phyloP scores from a whole-genome alignment of 1,140 invertebrate species.

The Heliothis subflexa region DNA sequence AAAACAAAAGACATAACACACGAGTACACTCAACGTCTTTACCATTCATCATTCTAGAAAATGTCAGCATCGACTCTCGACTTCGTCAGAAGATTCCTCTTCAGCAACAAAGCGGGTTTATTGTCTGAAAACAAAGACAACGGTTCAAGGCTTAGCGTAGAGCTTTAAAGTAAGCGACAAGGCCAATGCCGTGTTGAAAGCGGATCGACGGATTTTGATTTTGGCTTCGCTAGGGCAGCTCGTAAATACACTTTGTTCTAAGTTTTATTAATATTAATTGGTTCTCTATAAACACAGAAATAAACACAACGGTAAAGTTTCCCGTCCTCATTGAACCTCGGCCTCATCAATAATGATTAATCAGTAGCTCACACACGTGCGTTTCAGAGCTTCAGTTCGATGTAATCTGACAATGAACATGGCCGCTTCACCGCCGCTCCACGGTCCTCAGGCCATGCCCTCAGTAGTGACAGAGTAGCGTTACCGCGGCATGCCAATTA shows the following conservation, averaged over 20 bases:
- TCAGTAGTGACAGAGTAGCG: slow-evolving; percentile 38
- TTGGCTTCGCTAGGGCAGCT: slow-evolving; percentile 6
- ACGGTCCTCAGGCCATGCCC: slow-evolving; percentile 23
- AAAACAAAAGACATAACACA: slow-evolving; percentile 70
- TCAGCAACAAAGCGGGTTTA: slow-evolving; percentile 78
- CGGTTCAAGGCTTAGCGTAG: slow-evolving; percentile 67
- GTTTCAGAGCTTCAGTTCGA: slow-evolving; percentile 10
- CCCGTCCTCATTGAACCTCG: neutral
- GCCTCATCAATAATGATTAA: neutral
- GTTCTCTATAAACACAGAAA: no score
- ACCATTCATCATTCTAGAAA: slow-evolving; percentile 63
- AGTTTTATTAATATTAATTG: neutral
- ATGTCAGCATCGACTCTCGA: slow-evolving; percentile 58
- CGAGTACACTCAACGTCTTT: slow-evolving; percentile 65
- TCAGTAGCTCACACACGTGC: slow-evolving; percentile 12
- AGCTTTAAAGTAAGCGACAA: slow-evolving; percentile 41
- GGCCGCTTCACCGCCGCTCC: slow-evolving; percentile 10
- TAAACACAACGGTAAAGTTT: neutral
- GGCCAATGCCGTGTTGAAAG: slow-evolving; percentile 42
- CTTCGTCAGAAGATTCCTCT: slow-evolving; percentile 62
- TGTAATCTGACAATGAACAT: slow-evolving; percentile 34
- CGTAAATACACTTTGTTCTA: neutral
- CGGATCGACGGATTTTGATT: slow-evolving; percentile 37
- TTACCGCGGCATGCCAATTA: slow-evolving; percentile 73
- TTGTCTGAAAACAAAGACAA: slow-evolving; percentile 80